A percentile compares a stretch with the other conserved stretches of the same genome.
These are phyloP conservation scores for Galeopsomyia nigrocyanea DNA, from an alignment of 2,888 invertebrate genomes.

Conservation along the genomic window DNA sequence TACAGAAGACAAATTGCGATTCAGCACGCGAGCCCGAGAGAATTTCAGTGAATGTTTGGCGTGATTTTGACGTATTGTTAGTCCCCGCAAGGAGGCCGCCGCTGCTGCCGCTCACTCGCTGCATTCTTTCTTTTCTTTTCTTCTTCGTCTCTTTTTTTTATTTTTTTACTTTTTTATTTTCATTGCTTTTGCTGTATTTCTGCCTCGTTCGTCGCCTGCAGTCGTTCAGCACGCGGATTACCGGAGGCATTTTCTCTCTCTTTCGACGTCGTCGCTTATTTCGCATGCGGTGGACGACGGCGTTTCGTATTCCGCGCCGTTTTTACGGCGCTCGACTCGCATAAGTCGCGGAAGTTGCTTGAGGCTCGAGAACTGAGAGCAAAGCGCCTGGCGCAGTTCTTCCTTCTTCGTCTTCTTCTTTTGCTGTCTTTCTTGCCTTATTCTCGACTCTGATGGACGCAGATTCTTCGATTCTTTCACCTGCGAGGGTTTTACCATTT, in stretches of 20 bases:
- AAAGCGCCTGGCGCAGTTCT: slow-evolving; percentile 11
- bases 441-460: slow-evolving; percentile 25
- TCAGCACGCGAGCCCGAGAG: slow-evolving; percentile 41
- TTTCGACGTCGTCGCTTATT: slow-evolving; percentile 43
- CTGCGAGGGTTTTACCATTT: slow-evolving; percentile 39
- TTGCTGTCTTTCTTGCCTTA: neutral
- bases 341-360: slow-evolving; percentile 46
- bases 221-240: slow-evolving; percentile 10
- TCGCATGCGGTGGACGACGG: slow-evolving; percentile 46
- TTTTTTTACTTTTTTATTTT: slow-evolving; percentile 1
- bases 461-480: slow-evolving; percentile 36
- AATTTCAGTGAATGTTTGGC: slow-evolving; percentile 47
- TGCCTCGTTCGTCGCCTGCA: neutral
- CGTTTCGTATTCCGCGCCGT: slow-evolving; percentile 48
- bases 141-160: neutral
- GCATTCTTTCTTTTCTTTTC: slow-evolving; percentile 18
- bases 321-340: slow-evolving; percentile 44
- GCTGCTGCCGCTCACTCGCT: neutral
- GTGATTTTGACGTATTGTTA: slow-evolving; percentile 49
- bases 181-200: neutral
- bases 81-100: slow-evolving; percentile 36
- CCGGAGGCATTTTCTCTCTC: slow-evolving; percentile 42
- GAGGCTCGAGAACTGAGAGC: slow-evolving; percentile 28
- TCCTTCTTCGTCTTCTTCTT: neutral
- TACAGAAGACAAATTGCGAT: slow-evolving; percentile 46